These are phyloP conservation scores for Polymixis flavicincta DNA, from an alignment of 2,888 invertebrate species.

Conservation along the genomic window DNA sequence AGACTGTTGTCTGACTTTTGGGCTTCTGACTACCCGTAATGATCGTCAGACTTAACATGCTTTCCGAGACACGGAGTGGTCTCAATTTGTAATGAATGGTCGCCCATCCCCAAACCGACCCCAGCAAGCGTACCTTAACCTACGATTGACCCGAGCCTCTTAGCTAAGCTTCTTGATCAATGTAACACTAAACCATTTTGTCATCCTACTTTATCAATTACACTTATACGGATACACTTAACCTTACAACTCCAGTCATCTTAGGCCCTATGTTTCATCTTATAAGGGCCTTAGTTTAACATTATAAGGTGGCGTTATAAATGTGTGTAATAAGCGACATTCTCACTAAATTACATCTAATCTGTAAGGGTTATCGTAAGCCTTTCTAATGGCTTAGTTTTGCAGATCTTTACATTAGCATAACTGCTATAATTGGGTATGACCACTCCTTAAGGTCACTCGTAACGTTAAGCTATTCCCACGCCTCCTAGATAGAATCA, in stretches of 20 bases:
- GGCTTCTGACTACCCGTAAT: not conserved
- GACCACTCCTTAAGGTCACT: slow-evolving; percentile 55
- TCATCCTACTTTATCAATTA: slow-evolving; percentile 34
- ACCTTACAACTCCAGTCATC: slow-evolving; percentile 25
- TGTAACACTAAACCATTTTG: slow-evolving; percentile 44
- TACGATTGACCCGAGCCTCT: not conserved
- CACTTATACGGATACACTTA: slow-evolving; percentile 31
- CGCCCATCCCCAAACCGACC: not conserved
- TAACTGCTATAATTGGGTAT: slow-evolving; percentile 54
- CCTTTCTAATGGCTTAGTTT: slow-evolving; percentile 57
- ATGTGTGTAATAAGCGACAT: slow-evolving; percentile 44
- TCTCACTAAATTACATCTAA: slow-evolving; percentile 50
- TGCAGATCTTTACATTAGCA: slow-evolving; percentile 48
- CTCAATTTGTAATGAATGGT: not conserved
- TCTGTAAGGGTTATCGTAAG: slow-evolving; percentile 51
- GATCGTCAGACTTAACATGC: not conserved
- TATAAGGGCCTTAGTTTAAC: slow-evolving; percentile 24
- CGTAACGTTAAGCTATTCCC: slow-evolving; percentile 39
- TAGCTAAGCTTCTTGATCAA: slow-evolving; percentile 8
- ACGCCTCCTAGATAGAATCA: slow-evolving; percentile 49
- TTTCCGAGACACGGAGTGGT: not conserved
- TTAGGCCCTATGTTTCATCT: slow-evolving; percentile 8
- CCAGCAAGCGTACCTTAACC: not conserved
- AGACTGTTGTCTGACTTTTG: not conserved
- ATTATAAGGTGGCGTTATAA: slow-evolving; percentile 30